A percentile compares a stretch with the other conserved stretches of the same genome.
Evolutionary conservation across 2,888 invertebrate genomes (phyloP).

Genomic region (Allygus modestus): DNA sequence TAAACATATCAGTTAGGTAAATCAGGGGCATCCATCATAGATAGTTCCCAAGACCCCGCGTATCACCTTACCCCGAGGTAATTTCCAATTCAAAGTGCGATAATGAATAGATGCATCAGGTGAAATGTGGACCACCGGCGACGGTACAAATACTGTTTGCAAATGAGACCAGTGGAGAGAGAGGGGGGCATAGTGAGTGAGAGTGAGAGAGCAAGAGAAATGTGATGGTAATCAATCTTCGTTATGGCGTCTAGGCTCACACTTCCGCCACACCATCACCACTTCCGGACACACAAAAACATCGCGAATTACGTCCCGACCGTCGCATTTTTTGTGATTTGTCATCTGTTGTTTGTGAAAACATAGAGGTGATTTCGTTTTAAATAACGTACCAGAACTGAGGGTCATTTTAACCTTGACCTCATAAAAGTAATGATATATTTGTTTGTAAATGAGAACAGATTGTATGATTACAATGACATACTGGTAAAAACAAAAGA

Average conservation of each 20-base stretch:
- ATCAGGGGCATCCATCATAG: conserved; percentile 2
- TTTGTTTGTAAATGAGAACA: no score
- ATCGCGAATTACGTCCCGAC: conserved; percentile 15
- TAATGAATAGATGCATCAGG: conserved; percentile 57
- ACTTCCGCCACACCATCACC: conserved; percentile 27
- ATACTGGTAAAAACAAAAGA: no score
- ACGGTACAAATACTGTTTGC: conserved; percentile 52
- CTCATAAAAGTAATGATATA: no score
- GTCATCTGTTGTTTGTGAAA: background rate
- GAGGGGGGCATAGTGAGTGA: background rate
- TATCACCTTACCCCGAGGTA: background rate
- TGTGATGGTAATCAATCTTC: conserved; percentile 50
- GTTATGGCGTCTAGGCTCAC: conserved; percentile 38
- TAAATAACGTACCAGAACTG: no score
- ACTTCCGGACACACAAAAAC: conserved; percentile 42
- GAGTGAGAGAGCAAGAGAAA: conserved; percentile 31
- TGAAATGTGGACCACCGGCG: conserved; percentile 53
- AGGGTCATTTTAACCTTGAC: no score
- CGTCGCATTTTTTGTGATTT: conserved; percentile 14
- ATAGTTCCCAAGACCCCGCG: conserved; percentile 15
- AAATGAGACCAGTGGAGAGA: conserved; percentile 13
- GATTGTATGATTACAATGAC: no score
- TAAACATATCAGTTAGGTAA: no score
- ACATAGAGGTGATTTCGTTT: background rate
- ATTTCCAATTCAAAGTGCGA: conserved; percentile 48